Evolutionary conservation across 2,888 invertebrate genomes (phyloP).

Genomic region (Oasisia sp.): DNA sequence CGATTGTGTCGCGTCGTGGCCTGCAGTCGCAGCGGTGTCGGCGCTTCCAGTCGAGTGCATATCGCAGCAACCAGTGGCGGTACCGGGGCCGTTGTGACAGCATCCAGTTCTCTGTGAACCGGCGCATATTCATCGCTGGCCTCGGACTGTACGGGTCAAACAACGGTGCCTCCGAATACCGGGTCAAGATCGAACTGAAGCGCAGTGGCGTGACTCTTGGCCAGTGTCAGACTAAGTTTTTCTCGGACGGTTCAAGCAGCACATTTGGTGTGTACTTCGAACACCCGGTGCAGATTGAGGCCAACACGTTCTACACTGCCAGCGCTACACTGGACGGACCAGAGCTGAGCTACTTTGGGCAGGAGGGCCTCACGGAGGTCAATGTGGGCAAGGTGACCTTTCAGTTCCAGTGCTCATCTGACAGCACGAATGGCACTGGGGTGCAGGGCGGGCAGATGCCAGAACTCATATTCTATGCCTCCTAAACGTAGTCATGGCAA

Average conservation of each 20-base stretch:
- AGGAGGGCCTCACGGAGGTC: slow-evolving; percentile 95
- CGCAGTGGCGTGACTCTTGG: slow-evolving; percentile 86
- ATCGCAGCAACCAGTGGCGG: slow-evolving; percentile 96
- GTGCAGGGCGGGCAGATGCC: slow-evolving; percentile 98
- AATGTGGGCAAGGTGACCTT: slow-evolving; percentile 89
- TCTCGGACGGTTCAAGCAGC: slow-evolving; percentile 95
- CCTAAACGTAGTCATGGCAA: background rate
- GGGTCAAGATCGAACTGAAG: slow-evolving; percentile 93
- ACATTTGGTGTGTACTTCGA: slow-evolving; percentile 91
- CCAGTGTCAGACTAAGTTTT: slow-evolving; percentile 91
- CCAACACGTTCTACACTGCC: slow-evolving; percentile 93
- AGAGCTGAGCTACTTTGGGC: slow-evolving; percentile 95
- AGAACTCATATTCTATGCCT: slow-evolving; percentile 87
- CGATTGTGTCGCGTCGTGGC: slow-evolving; percentile 84
- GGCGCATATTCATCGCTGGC: slow-evolving; percentile 93
- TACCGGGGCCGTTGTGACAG: slow-evolving; percentile 96
- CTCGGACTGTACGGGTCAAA: slow-evolving; percentile 96
- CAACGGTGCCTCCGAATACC: slow-evolving; percentile 93
- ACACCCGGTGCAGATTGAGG: slow-evolving; percentile 85
- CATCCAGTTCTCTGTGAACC: slow-evolving; percentile 95
- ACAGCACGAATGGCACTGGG: slow-evolving; percentile 96
- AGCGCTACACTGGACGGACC: slow-evolving; percentile 94
- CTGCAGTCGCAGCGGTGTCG: slow-evolving; percentile 94
- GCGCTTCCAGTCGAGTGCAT: slow-evolving; percentile 95
- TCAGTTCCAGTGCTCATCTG: slow-evolving; percentile 96